Conservation (phyloP, 2,797 vertebrate genomes). For the Protonibea diacanthus region DNA sequence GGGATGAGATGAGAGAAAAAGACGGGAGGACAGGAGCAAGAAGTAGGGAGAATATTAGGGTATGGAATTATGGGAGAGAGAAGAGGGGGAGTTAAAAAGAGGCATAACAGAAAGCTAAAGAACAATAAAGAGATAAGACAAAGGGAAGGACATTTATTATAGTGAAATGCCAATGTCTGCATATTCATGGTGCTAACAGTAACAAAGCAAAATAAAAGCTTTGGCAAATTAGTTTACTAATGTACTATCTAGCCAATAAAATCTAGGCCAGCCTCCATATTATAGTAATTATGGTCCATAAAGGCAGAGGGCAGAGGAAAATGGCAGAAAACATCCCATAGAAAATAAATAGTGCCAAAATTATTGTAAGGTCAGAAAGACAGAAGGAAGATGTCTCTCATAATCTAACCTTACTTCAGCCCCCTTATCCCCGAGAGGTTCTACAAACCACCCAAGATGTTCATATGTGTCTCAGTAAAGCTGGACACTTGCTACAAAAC, state of each 20-base stretch:
- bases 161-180: not conserved
- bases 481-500: not conserved
- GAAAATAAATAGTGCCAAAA: not conserved
- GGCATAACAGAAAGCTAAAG: not conserved
- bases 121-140: not conserved
- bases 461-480: not conserved
- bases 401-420: not conserved
- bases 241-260: slow-evolving; percentile 5
- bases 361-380: not conserved
- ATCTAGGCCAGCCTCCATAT: not conserved
- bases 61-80: not conserved
- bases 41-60: not conserved
- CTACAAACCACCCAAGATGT: not conserved
- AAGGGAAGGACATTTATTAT: slow-evolving; percentile 4
- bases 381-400: not conserved
- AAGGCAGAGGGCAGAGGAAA: not conserved
- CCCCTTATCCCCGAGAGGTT: not conserved
- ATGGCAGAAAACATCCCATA: slow-evolving; percentile 3
- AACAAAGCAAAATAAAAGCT: slow-evolving; percentile 12
- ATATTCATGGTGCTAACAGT: not conserved
- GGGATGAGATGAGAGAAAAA: slow-evolving; percentile 10
- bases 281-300: slow-evolving; percentile 2
- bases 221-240: slow-evolving; percentile 10
- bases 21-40: not conserved
- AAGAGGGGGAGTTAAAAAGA: not conserved